Percentiles rank a stretch among this genome's conserved stretches.
Evolutionary conservation across 2,113 vertebrate species (phyloP).

Genomic region (rabbit (Oryctolagus cuniculus)): DNA sequence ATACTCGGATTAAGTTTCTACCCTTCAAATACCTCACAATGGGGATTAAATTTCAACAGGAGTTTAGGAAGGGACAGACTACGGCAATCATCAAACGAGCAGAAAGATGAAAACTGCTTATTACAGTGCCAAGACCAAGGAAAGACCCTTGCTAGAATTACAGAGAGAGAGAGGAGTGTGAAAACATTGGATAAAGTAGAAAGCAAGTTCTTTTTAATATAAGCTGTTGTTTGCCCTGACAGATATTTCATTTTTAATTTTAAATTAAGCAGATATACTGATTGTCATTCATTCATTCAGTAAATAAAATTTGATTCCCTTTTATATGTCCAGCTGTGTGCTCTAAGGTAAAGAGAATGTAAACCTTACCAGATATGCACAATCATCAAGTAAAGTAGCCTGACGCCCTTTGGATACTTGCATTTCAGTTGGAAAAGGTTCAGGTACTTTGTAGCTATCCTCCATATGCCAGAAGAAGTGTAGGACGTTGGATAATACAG

Average conservation of each 20-base stretch:
- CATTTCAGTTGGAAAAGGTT: background rate
- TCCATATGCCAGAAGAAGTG: background rate
- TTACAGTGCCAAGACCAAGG: background rate
- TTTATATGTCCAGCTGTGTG: background rate
- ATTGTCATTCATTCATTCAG: background rate
- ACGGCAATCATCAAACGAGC: background rate
- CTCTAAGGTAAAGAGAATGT: background rate
- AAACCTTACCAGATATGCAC: background rate
- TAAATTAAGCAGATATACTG: background rate
- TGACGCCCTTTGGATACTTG: background rate
- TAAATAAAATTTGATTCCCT: slow-evolving; percentile 8
- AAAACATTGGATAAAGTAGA: background rate
- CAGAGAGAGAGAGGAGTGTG: background rate
- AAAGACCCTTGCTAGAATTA: background rate
- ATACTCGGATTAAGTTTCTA: too few relatives aligned
- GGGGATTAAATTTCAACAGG: too few relatives aligned
- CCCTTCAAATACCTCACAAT: too few relatives aligned
- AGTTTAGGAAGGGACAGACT: too few relatives aligned
- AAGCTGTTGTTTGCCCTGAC: background rate
- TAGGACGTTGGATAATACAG: background rate
- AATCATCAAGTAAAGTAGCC: background rate
- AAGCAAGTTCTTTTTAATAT: slow-evolving; percentile 25
- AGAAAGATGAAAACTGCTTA: background rate
- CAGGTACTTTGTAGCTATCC: background rate
- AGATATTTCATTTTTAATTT: slow-evolving; percentile 18